Evolutionary conservation across 2,888 invertebrate genomes (phyloP).

Genomic region (Drosophila meridiana): DNA sequence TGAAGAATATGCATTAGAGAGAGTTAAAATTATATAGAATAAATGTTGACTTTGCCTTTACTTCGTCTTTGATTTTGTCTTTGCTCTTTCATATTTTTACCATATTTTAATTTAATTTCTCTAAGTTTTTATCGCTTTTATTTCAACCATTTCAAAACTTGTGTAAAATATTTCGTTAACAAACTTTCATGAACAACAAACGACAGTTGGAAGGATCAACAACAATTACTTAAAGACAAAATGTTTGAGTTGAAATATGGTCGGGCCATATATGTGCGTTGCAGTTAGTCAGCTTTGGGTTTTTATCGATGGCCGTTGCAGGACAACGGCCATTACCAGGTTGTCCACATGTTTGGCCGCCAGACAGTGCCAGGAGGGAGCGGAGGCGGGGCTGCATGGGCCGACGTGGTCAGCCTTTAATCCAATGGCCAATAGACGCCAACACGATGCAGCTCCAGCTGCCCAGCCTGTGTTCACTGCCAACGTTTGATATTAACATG

Average conservation of each 20-base stretch:
- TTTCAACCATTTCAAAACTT: neutral
- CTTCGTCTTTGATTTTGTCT: too few species aligned
- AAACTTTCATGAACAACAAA: neutral
- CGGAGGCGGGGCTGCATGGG: conserved; percentile 19
- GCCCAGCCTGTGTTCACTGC: neutral
- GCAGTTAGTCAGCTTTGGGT: conserved; percentile 41
- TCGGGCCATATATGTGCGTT: conserved; percentile 8
- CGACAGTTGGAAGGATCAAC: neutral
- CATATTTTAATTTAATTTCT: neutral
- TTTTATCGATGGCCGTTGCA: conserved; percentile 62
- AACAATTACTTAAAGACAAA: conserved; percentile 6
- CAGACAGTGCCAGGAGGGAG: conserved; percentile 5
- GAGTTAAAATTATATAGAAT: too few species aligned
- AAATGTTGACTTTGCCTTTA: too few species aligned
- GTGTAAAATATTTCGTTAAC: neutral
- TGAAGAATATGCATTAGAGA: too few species aligned
- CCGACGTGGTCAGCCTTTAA: conserved; percentile 67
- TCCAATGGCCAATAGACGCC: conserved; percentile 74
- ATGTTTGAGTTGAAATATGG: conserved; percentile 8
- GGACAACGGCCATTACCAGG: conserved; percentile 56
- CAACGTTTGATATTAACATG: conserved; percentile 68
- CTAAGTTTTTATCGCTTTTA: neutral
- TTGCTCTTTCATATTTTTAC: neutral
- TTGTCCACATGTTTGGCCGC: conserved; percentile 48
- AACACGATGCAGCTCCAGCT: conserved; percentile 25